phyloP scores from a whole-genome alignment of 30 jellyfish, hydroid and myxozoan species.

The Phacellophora camtschatica region DNA sequence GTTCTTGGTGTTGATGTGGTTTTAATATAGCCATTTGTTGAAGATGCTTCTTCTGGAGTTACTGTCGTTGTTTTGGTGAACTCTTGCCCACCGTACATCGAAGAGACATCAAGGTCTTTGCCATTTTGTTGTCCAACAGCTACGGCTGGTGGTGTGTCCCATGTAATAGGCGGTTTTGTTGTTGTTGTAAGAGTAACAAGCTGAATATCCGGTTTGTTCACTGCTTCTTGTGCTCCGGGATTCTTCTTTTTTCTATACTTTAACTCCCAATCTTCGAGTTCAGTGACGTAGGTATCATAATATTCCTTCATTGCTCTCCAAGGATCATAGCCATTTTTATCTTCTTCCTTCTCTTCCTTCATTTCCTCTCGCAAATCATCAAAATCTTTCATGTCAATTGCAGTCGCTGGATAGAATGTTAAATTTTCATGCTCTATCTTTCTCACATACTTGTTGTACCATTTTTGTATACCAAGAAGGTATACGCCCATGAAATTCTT shows the following conservation, averaged over 20 bases:
- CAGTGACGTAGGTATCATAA: slow-evolving; percentile 43
- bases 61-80: background rate
- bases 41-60: background rate
- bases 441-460: slow-evolving; percentile 59
- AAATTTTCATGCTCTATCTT: slow-evolving; percentile 42
- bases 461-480: slow-evolving; percentile 35
- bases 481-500: slow-evolving; percentile 15
- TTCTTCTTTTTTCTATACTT: slow-evolving; percentile 23
- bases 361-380: slow-evolving; percentile 15
- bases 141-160: slow-evolving; percentile 39
- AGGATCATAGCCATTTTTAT: slow-evolving; percentile 54
- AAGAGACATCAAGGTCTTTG: slow-evolving; percentile 12
- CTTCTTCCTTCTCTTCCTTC: slow-evolving; percentile 49
- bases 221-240: slow-evolving; percentile 52
- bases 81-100: slow-evolving; percentile 11
- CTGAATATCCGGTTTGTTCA: slow-evolving; percentile 18
- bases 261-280: slow-evolving; percentile 57
- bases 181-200: slow-evolving; percentile 13
- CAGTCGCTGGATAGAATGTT: slow-evolving; percentile 62
- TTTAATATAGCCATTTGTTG: background rate
- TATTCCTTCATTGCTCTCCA: slow-evolving; percentile 74
- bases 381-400: slow-evolving; percentile 22
- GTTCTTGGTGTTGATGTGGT: slow-evolving; percentile 28
- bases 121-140: slow-evolving; percentile 17
- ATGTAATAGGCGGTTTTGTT: slow-evolving; percentile 25